Base-by-base conservation (phyloP, 2,113 vertebrate genomes). In the Bostrychus sinensis region DNA sequence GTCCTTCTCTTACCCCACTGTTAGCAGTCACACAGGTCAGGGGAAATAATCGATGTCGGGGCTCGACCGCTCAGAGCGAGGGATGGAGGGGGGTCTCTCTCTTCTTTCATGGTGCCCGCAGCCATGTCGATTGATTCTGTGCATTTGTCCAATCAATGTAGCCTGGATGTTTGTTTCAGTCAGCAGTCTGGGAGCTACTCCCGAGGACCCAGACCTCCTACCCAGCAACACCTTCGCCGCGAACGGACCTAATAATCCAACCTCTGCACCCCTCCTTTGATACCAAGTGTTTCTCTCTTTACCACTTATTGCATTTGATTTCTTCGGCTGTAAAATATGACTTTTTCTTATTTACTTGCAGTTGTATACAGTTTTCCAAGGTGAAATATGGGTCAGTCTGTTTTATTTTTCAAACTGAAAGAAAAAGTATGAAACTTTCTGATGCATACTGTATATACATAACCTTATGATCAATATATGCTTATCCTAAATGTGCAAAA, bases 81-180 rank as follows among this genome's bases (percentile, higher is more conserved):
- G 32, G 74, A 65, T 62, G 16, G 46, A 3, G 42, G 57, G n/a
- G 48, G 56, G 65, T 58, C 62, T 65, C 72, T 70, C 71, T 68
- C 65, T 66, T 81, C 64, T 45, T 69, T 61, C 70, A 64, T 66
- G 45, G 59, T 59, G 69, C 84, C 81, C 76, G 66, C 12, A 41
- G 78, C 72, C 67, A 68, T 83, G 81, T 83, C 62, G 62, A 89
- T 90, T 84, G 83, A 92, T 91, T 81, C 60, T 46, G 39, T 58
- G 68, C 71, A 78, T 73, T 63, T 68, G 74, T 84, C 67, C 80
- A 83, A 87, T 91, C 80, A 82, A 84, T 86, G 53, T 17, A 1
- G 45, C 62, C 34, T 46, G 60, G 72, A 46, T 78, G 76, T 86
- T 86, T 89, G 78, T 83, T 90, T 77, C 77, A 82, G 87, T 89